Conservation (phyloP, 2,797 vertebrate species). For the Passerculus sandwichensis region DNA sequence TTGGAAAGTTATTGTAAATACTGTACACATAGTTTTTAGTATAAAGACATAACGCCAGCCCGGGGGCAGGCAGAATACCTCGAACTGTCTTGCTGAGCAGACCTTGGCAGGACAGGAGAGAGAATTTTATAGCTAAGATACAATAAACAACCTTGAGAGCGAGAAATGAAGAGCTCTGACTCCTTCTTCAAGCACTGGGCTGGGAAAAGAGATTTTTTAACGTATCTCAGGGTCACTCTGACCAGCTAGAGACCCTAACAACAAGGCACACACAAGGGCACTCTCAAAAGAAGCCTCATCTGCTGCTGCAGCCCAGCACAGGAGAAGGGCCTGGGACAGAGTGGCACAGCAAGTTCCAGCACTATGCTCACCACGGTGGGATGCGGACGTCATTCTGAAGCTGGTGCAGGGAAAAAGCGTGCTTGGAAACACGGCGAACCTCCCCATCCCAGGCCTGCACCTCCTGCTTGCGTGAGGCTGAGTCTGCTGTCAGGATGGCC, state of each 20-base stretch:
- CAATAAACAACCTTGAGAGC: too few species aligned
- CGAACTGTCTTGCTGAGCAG: too few species aligned
- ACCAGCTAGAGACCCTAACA: too few species aligned
- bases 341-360: background rate
- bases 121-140: too few species aligned
- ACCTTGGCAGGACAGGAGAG: too few species aligned
- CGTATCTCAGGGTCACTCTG: too few species aligned
- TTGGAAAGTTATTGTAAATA: too few species aligned
- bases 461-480: constrained; percentile 93
- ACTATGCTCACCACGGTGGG: constrained; percentile 88
- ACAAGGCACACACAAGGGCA: background rate
- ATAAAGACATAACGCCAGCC: too few species aligned
- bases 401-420: constrained; percentile 91
- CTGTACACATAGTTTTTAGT: too few species aligned
- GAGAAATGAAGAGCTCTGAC: too few species aligned
- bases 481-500: constrained; percentile 93
- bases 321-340: background rate
- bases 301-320: background rate
- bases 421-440: constrained; percentile 92
- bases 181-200: rapidly evolving
- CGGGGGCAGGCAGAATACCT: too few species aligned
- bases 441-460: constrained; percentile 98
- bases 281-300: background rate
- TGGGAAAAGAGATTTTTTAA: too few species aligned
- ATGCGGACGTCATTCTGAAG: constrained; percentile 94